Evolutionary conservation across 1,140 invertebrate species (phyloP), one percentile per base, ranked within the genome.

Genomic region (Asobara japonica): DNA sequence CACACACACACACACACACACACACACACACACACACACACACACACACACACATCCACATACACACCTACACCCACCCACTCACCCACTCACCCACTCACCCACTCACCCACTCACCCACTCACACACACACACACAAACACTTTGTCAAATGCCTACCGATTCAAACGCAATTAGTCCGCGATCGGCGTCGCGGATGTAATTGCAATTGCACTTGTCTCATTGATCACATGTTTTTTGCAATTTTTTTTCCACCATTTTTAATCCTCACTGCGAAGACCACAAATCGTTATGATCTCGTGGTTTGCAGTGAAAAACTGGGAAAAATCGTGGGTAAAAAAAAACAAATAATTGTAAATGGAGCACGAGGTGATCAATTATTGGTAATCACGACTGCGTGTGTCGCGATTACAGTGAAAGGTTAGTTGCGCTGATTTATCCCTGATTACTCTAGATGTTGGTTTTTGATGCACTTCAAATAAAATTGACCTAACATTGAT

Each of bases 321-420:
- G 60, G n/a, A 16, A 27, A 45, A 33, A 31, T 31, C 11, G 27
- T 31, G 6, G 30, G 33, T 51, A 29, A 8, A 20, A 20, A 45
- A 25, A 48, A 25, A 66, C 25, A 56, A 56, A 68, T n/a, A 33
- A 68, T 30, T 2, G 25, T 16, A 67, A 67, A 31, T 69, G 36
- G 16, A 60, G 20, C 13, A 48, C n/a, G n/a, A 51, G 38, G 27
- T 13, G 48, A 69, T 69, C 68, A 22, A 69, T 69, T 61, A 69
- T 36, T 7, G 22, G 68, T 41, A 41, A 69, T 71, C 18, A 71
- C 25, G 33, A 48, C 41, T 56, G 5, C 56, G 25, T 61, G 51
- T 70, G 25, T 71, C 61, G 60, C 25, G 13, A 10, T 65, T 10
- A 20, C 6, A 64, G 60, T 61, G 38, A 69, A 69, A 69, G 67